A percentile compares a stretch with the other conserved stretches of the same genome.
These are phyloP conservation scores for Apostichopus californicus DNA, from an alignment of 35 echinoderm and acorn worm genomes.

Conservation along the genomic window DNA sequence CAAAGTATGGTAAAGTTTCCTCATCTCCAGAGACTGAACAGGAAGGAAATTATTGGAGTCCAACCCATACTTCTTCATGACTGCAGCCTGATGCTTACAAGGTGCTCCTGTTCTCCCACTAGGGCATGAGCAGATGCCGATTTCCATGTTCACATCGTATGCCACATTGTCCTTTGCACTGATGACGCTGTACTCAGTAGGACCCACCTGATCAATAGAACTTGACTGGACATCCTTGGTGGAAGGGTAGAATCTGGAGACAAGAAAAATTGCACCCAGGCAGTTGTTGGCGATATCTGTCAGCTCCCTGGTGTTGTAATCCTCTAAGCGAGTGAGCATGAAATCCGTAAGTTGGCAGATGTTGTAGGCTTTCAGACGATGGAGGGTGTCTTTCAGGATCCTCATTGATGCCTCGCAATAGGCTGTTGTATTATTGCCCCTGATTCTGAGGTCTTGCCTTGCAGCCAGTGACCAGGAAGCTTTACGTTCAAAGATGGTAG, in stretches of 20 bases:
- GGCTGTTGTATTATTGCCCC: slow-evolving; percentile 68
- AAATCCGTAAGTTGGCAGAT: slow-evolving; percentile 65
- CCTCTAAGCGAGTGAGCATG: slow-evolving; percentile 56
- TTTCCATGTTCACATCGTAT: slow-evolving; percentile 44
- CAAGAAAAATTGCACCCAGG: background rate
- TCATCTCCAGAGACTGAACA: slow-evolving; percentile 8
- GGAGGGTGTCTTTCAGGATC: slow-evolving; percentile 62
- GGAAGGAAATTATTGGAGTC: slow-evolving; percentile 34
- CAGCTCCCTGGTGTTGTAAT: slow-evolving; percentile 48
- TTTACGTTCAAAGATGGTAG: slow-evolving; percentile 33
- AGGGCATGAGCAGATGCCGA: slow-evolving; percentile 56
- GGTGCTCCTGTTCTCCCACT: slow-evolving; percentile 55
- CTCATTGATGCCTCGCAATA: slow-evolving; percentile 70
- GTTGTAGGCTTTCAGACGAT: slow-evolving; percentile 56
- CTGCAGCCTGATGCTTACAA: slow-evolving; percentile 66
- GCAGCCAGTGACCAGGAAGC: slow-evolving; percentile 47
- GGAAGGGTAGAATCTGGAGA: background rate
- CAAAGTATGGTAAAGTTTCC: slow-evolving; percentile 4
- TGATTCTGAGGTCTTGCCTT: background rate
- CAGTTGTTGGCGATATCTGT: slow-evolving; percentile 58
- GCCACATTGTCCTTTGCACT: slow-evolving; percentile 35
- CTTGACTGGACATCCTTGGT: background rate
- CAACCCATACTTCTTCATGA: slow-evolving; percentile 53
- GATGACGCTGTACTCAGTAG: background rate
- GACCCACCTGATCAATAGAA: background rate